Base-by-base conservation (phyloP, 2,797 vertebrate genomes). In the Tinamus major region DNA sequence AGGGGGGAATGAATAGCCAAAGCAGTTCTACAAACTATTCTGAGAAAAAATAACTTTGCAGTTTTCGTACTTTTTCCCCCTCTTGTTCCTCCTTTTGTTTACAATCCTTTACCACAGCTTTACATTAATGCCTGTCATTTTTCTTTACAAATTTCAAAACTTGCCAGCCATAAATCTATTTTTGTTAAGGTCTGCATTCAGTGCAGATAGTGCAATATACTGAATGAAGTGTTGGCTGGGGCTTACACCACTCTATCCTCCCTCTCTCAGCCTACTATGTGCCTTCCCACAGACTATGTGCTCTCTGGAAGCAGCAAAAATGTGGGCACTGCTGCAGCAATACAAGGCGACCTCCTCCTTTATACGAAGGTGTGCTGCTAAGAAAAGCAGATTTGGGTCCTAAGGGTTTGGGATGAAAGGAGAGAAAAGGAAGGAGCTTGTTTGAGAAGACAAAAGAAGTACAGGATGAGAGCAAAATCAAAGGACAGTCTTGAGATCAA, bases 1-100 rank as follows among this genome's bases (percentile, higher is more conserved):
- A 13, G 10, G 61, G 65, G 39, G 63, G 51, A 68, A 31, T 33
- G 86, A 41, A 84, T 46, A 75, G 53, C 49, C 82, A 96, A 93
- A 94, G 79, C 77, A 92, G 42, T 41, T 94, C 70, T 41, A 55
- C 41, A 29, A 67, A 44, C 29, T 75, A n/a, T 46, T 81, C 42
- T 81, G 46, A 24, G 46, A 62, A 44, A n/a, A 87, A 31, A 6
- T 39, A 70, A 51, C 17, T 26, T 79, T 10, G 24, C 3, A 21
- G 8, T 87, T 87, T 9, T 16, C 7, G 2, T 53, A 82, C 18
- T 92, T 91, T 91, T 91, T 89, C 87, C 79, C 24, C 24, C 48
- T 49, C 42, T 87, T 93, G 68, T 41, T 65, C 18, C 71, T 89
- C 59, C 58, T 8, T 16, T 48, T 83, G 86, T 83, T 94, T 79